A percentile compares a stretch with the other conserved stretches of the same genome.
Conservation (phyloP, 2,113 vertebrate genomes). For the Ochotona curzoniae region DNA sequence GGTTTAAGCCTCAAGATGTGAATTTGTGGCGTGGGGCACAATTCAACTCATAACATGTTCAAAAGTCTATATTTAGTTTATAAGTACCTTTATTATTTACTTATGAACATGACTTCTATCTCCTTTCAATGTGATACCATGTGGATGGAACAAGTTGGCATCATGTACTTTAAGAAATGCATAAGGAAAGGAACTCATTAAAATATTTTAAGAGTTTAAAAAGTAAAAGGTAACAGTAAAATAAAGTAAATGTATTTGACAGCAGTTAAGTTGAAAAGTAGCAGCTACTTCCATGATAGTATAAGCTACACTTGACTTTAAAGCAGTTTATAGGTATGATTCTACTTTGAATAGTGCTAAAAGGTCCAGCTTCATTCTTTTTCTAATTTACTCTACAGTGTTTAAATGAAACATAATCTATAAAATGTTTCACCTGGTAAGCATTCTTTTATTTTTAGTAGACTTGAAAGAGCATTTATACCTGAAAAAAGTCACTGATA, state of each 20-base stretch:
- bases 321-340: not conserved
- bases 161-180: not conserved
- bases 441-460: not conserved
- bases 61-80: not conserved
- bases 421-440: not conserved
- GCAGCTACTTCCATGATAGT: not conserved
- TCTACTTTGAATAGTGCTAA: not conserved
- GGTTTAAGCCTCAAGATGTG: not conserved
- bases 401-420: constrained; percentile 8
- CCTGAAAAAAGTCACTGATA: constrained; percentile 31
- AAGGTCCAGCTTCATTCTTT: not conserved
- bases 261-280: not conserved
- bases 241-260: not conserved
- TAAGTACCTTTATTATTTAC: not conserved
- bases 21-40: not conserved
- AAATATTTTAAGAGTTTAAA: not conserved
- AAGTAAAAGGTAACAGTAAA: constrained; percentile 3
- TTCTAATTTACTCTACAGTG: not conserved
- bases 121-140: not conserved
- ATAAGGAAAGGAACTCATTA: not conserved
- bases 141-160: not conserved
- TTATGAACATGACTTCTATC: not conserved
- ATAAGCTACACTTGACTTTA: constrained; percentile 32
- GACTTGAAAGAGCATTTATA: constrained; percentile 33
- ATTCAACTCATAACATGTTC: not conserved